Evolutionary conservation across 2,113 vertebrate species (phyloP).

Genomic region (Desmodus rotundus): DNA sequence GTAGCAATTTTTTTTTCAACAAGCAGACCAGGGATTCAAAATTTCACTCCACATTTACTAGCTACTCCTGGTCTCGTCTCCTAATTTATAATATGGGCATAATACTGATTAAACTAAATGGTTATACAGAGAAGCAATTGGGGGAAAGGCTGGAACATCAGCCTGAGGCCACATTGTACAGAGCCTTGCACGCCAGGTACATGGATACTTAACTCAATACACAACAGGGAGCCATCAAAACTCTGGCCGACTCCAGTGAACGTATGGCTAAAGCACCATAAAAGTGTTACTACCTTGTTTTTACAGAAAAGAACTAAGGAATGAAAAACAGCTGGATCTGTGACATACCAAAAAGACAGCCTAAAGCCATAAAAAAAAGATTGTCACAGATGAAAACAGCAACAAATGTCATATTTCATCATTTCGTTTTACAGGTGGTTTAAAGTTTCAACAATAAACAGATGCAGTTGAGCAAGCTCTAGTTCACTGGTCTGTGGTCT

Average conservation of each 20-base stretch:
- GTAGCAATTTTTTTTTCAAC: background rate
- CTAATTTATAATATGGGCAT: background rate
- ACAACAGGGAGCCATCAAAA: background rate
- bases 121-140: background rate
- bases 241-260: background rate
- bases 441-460: background rate
- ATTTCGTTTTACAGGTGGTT: background rate
- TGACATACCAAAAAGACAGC: slow-evolving; percentile 10
- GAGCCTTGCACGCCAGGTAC: background rate
- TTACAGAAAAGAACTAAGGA: background rate
- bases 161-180: background rate
- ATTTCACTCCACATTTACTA: background rate
- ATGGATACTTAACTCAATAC: background rate
- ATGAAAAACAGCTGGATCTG: background rate
- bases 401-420: background rate
- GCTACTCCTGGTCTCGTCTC: background rate
- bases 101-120: background rate
- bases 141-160: background rate
- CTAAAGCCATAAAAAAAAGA: slow-evolving; percentile 24
- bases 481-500: background rate
- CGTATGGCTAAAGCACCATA: background rate
- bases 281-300: background rate
- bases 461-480: background rate
- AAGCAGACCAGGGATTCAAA: background rate
- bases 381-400: background rate